Evolutionary conservation across 2,797 vertebrate genomes (phyloP).

Genomic region (Pipistrellus pipistrellus): DNA sequence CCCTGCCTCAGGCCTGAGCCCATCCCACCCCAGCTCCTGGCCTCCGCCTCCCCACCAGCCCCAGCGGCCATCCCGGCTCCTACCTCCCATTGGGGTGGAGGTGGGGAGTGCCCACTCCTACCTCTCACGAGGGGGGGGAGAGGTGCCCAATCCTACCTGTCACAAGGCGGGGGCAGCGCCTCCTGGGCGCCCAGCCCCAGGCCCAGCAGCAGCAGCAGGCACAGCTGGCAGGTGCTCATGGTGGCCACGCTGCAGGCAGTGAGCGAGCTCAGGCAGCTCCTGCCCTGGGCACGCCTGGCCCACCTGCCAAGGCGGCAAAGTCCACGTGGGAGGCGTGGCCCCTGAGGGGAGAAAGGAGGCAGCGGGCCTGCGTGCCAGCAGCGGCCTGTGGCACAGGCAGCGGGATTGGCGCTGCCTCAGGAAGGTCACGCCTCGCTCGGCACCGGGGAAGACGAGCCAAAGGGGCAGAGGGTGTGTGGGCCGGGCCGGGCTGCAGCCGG

Average conservation of each 20-base stretch:
- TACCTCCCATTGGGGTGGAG: conserved; percentile 86
- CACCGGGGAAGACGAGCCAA: neutral
- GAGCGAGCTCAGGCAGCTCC: neutral
- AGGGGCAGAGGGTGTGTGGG: neutral
- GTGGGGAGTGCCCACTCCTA: conserved; percentile 66
- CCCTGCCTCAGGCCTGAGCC: neutral
- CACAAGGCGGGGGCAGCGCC: conserved; percentile 75
- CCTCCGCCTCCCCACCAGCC: too few relatives aligned
- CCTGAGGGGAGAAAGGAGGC: neutral
- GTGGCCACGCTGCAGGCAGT: neutral
- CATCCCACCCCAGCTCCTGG: neutral
- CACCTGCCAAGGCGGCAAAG: neutral
- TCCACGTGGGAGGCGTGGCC: conserved; percentile 62
- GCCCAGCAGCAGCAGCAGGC: conserved; percentile 65
- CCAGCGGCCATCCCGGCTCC: neutral
- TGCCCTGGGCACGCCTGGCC: neutral
- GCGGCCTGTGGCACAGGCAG: neutral
- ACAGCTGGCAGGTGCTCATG: conserved; percentile 41
- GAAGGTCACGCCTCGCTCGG: neutral
- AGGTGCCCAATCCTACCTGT: conserved; percentile 86
- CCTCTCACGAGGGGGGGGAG: too few relatives aligned
- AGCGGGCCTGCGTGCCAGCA: neutral
- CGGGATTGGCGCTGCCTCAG: neutral
- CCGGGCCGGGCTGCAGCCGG: neutral
- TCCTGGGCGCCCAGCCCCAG: neutral